These are phyloP conservation scores for Macquaria australasica DNA, from an alignment of 2,113 vertebrate genomes.

Conservation along the genomic window DNA sequence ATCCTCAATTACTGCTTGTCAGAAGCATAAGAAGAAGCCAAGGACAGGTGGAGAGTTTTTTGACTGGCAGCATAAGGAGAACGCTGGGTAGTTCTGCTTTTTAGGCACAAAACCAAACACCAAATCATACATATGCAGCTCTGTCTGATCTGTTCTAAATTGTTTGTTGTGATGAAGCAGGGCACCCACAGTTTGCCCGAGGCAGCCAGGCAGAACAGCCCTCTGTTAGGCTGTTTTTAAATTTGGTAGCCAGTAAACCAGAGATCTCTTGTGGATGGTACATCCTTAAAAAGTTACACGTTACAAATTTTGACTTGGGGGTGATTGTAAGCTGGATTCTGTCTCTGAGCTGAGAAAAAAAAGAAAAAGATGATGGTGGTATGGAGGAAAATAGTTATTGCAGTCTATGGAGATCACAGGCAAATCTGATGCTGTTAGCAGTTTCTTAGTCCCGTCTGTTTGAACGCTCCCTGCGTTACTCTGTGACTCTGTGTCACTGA, in stretches of 20 bases:
- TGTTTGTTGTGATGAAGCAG: slow-evolving; percentile 47
- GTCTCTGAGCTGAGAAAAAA: background rate
- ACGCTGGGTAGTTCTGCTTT: slow-evolving; percentile 15
- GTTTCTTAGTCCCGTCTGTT: background rate
- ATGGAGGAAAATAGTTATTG: background rate
- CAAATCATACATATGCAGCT: slow-evolving; percentile 29
- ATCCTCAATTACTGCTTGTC: background rate
- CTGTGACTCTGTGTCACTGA: background rate
- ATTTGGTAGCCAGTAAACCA: background rate
- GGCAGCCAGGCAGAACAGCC: background rate
- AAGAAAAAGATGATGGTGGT: no score
- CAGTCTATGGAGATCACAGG: background rate
- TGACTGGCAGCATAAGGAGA: background rate
- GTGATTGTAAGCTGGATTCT: background rate
- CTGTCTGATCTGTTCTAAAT: slow-evolving; percentile 21
- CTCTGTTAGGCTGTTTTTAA: background rate
- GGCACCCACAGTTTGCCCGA: slow-evolving; percentile 24
- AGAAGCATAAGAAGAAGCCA: background rate
- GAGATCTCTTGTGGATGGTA: background rate
- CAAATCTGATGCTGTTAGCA: background rate
- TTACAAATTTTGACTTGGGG: no score
- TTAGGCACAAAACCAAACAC: slow-evolving; percentile 21
- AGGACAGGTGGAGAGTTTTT: background rate
- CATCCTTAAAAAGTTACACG: no score
- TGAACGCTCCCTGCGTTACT: background rate